Conservation (phyloP, 2,888 invertebrate genomes). For the Pristionchus fissidentatus region DNA sequence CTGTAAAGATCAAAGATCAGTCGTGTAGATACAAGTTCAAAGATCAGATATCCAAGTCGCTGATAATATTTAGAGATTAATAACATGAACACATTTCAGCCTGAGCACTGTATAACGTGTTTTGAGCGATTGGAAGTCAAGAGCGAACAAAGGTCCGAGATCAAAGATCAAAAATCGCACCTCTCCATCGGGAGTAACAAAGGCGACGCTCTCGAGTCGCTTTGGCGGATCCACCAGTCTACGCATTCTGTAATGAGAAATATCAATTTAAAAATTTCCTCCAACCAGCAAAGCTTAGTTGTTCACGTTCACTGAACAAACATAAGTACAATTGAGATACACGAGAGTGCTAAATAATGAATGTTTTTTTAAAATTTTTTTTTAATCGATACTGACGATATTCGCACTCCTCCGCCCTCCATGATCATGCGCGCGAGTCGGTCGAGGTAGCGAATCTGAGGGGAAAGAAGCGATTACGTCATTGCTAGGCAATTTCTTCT, state of each 20-base stretch:
- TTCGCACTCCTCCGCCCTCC: constrained; percentile 40
- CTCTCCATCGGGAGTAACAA: constrained; percentile 45
- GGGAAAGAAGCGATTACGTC: not conserved
- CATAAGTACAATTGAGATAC: too few species aligned
- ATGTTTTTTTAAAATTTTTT: not conserved
- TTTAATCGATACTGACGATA: constrained; percentile 16
- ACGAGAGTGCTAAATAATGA: too few species aligned
- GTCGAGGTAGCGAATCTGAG: constrained; percentile 34
- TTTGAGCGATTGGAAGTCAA: too few species aligned
- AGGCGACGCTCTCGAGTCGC: constrained; percentile 34
- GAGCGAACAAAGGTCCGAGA: not conserved
- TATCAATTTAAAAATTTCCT: too few species aligned
- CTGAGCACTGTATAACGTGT: not conserved
- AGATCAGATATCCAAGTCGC: not conserved
- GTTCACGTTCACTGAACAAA: too few species aligned
- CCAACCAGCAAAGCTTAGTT: too few species aligned
- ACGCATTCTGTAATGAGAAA: constrained; percentile 21
- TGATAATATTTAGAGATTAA: not conserved
- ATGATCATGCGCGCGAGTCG: constrained; percentile 39
- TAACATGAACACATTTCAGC: not conserved
- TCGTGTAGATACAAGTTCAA: not conserved
- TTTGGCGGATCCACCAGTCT: constrained; percentile 47
- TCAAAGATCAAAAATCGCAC: not conserved
- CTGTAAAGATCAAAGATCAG: constrained; percentile 28
- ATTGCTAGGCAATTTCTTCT: not conserved